Evolutionary conservation across 2,797 vertebrate species (phyloP), one percentile per base, ranked within the genome.

Genomic region (Gambusia yucatana): DNA sequence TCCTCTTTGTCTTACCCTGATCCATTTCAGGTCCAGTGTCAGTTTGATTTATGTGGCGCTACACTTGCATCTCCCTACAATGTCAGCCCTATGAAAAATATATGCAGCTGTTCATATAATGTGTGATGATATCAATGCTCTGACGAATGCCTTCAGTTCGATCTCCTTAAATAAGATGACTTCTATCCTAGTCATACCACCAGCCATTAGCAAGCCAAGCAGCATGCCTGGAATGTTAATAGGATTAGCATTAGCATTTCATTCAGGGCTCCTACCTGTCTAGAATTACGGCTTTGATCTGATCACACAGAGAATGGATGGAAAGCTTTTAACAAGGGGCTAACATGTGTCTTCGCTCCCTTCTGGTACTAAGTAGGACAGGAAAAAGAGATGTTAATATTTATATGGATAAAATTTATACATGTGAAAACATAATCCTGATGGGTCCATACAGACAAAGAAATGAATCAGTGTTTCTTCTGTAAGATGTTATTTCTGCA

Each of bases 1-100:
- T 91, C 89, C 86, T 90, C 88, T 92, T 91, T 93, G 89, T 94
- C 91, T 95, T 85, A 82, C 89, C 84, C 87, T 92, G 93, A 96
- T 95, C 93, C 93, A 95, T 95, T 95, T 92, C 92, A 93, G 92
- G 94, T 94, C 94, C 93, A 94, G 92, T 96, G 95, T 95, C 96
- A 96, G 69, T 90, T 93, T 96, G 95, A 96, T 96, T 95, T 95
- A 96, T 96, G 94, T 94, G 90, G 91, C 88, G 72, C 92, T 93
- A 92, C 82, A 90, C 88, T 92, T 74, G 88, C 88, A 93, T 94
- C 92, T 94, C 88, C 91, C 89, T 92, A 92, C 94, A 93, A 94
- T 95, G 94, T 95, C 95, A 94, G 87, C 82, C 90, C 87, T 90
- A 91, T 95, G 92, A 95, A 94, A 94, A 95, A 95, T 95, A 94